These are phyloP conservation scores for Hyposoter didymator DNA, from an alignment of 2,888 invertebrate species.

Conservation along the genomic window DNA sequence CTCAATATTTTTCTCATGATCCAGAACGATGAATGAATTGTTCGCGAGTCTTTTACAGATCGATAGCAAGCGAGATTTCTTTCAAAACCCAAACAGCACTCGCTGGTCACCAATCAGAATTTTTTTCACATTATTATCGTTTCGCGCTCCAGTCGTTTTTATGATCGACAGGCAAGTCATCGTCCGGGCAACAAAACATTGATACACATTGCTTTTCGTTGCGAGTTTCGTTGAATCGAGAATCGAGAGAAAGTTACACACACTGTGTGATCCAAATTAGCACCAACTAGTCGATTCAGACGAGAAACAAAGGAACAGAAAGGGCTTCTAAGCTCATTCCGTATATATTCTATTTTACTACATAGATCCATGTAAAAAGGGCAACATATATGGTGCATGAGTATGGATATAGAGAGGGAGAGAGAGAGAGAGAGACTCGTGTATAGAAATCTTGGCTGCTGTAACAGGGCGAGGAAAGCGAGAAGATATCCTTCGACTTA, in stretches of 20 bases:
- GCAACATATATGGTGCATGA: neutral
- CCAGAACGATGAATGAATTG: too few species aligned
- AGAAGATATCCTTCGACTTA: constrained; percentile 67
- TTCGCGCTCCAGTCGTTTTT: neutral
- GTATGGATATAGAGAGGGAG: neutral
- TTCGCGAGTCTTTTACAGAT: too few species aligned
- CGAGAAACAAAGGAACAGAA: constrained; percentile 59
- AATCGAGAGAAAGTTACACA: neutral
- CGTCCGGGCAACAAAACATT: neutral
- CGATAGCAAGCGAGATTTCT: too few species aligned
- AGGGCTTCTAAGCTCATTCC: constrained; percentile 57
- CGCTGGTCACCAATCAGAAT: too few species aligned
- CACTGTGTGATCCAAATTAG: constrained; percentile 29
- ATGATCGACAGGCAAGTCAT: neutral
- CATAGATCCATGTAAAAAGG: constrained; percentile 20
- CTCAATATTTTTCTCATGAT: constrained; percentile 1
- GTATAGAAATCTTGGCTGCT: constrained; percentile 45
- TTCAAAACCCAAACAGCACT: too few species aligned
- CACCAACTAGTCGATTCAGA: constrained; percentile 42
- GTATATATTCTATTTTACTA: constrained; percentile 31
- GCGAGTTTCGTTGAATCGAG: neutral
- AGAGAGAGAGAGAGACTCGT: neutral
- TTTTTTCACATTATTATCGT: too few species aligned
- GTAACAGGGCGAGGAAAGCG: constrained; percentile 66
- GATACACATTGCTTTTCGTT: neutral